Evolutionary conservation across 2,888 invertebrate genomes (phyloP).

Genomic region (Drosophila quinaria): DNA sequence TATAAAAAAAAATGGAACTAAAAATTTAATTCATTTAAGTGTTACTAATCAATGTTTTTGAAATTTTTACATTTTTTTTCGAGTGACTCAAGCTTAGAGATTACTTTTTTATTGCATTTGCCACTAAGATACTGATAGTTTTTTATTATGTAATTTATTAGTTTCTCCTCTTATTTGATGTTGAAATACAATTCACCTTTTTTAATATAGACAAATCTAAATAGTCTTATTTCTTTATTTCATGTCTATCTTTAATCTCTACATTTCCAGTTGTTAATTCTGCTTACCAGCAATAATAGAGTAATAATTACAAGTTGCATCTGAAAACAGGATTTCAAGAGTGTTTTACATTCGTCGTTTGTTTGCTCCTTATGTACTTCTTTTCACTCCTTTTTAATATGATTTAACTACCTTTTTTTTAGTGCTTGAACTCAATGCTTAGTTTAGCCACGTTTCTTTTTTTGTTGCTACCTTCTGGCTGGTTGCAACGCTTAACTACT

Average conservation of each 20-base stretch:
- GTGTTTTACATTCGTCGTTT: not conserved
- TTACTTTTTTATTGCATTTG: too few species aligned
- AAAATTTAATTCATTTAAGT: too few species aligned
- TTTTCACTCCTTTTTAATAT: not conserved
- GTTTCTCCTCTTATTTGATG: too few species aligned
- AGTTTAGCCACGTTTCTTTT: not conserved
- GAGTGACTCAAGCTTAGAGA: too few species aligned
- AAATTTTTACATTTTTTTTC: too few species aligned
- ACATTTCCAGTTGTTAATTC: not conserved
- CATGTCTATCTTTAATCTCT: not conserved
- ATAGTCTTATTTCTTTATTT: too few species aligned
- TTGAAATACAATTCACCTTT: too few species aligned
- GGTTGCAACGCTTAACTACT: slow-evolving; percentile 19
- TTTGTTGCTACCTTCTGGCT: not conserved
- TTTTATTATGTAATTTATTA: too few species aligned
- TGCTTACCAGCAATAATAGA: not conserved
- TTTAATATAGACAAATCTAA: too few species aligned
- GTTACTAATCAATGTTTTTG: too few species aligned
- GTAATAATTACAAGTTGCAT: slow-evolving; percentile 1
- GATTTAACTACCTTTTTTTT: slow-evolving; percentile 9
- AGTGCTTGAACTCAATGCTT: not conserved
- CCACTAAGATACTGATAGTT: too few species aligned
- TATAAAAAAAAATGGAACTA: too few species aligned
- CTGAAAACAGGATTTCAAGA: not conserved
- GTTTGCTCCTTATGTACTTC: not conserved